phyloP scores from a whole-genome alignment of 1,140 invertebrate genomes.

The Paraescarpia echinospica region DNA sequence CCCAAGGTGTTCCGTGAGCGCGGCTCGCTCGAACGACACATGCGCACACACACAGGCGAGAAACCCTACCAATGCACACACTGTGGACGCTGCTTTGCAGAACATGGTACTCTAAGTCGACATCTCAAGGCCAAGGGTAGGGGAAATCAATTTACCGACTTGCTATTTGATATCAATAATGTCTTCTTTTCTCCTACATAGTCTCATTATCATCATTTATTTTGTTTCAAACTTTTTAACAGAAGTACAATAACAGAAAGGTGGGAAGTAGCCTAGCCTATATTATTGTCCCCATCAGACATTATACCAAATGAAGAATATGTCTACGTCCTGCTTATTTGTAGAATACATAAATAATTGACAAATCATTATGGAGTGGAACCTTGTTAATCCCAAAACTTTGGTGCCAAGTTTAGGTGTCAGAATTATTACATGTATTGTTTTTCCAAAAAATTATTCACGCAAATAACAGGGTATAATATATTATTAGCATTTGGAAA shows the following conservation, averaged over 20 bases:
- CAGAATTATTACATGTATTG: no score
- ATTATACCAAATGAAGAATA: no score
- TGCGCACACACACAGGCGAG: slow-evolving; percentile 80
- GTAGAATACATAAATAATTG: neutral
- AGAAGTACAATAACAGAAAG: neutral
- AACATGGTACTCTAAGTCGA: slow-evolving; percentile 89
- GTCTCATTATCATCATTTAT: neutral
- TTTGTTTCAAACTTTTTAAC: neutral
- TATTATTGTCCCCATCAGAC: neutral
- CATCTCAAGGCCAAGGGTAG: slow-evolving; percentile 75
- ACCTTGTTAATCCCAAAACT: no score
- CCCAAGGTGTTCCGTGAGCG: slow-evolving; percentile 54
- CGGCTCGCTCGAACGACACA: slow-evolving; percentile 77
- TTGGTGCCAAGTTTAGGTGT: no score
- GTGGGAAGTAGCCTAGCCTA: neutral
- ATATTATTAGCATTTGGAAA: no score
- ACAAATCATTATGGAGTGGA: no score
- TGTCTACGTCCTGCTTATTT: neutral
- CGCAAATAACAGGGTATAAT: no score
- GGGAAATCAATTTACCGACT: no score
- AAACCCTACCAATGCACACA: slow-evolving; percentile 74
- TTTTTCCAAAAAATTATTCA: no score
- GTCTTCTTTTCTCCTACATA: neutral
- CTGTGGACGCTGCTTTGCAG: slow-evolving; percentile 90
- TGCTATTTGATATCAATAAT: neutral